Evolutionary conservation across 2,888 invertebrate species (phyloP), one percentile per base, ranked within the genome.

Genomic region (Pterostichus niger): DNA sequence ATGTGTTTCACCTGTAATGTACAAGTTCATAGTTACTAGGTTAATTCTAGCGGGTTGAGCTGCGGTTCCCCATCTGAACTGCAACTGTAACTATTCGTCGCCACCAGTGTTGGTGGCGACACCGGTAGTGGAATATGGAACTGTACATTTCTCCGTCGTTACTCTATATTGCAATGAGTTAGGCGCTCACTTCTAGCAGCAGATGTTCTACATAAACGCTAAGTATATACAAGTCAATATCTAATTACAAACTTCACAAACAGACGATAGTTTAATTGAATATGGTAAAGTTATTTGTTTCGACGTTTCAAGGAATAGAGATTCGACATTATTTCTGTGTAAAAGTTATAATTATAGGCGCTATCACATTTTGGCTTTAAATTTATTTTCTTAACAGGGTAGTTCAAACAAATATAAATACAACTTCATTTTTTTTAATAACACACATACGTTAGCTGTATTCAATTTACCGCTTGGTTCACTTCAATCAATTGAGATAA

Each of bases 1-100:
- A 56, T 56, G 56, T 10, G 9, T 56, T 56, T 56, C 56, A 56
- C 56, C 17, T 56, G 56, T 56, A 56, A 56, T 56, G n/a, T 17
- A 13, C 13, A 56, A 56, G 10, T 11, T 13, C 9, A 17, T 17
- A 49, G 49, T 11, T 11, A 49, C 49, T 1, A 49, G 49, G 49
- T 49, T 49, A 49, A 49, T 49, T 2, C 15, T 9, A 54, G 2
- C 9, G 54, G 13, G 13, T 54, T 17, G 5, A 24, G 10, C 56
- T 56, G 56, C 24, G 56, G 56, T 56, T 13, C 9, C 0, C 9
- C 56, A 13, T 6, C 17, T 5, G 4, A 15, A 15, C 17, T 17
- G 10, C 10, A 15, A 9, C 17, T 56, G 56, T 13, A 56, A 17
- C 56, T 56, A 15, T 56, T 56, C 7, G 6, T 2, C 13, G 4